These are phyloP conservation scores for Biston stratarius DNA, from an alignment of 2,888 invertebrate genomes.

Conservation along the genomic window DNA sequence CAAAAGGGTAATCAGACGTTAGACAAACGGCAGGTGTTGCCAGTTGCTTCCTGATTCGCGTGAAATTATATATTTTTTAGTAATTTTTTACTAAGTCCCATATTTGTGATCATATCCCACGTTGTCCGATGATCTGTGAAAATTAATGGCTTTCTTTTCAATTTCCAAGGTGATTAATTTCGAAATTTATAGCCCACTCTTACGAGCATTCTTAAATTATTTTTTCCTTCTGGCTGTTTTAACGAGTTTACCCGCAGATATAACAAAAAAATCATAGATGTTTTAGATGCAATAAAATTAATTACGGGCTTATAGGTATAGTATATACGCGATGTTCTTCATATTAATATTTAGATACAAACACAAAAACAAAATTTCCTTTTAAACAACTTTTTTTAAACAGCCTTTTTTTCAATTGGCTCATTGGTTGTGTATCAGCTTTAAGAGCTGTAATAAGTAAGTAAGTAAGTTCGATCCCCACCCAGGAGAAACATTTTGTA, in stretches of 20 bases:
- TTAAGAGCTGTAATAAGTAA: too few species aligned
- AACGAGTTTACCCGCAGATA: not conserved
- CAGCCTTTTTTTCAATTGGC: too few species aligned
- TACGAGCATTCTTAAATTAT: conserved; percentile 19
- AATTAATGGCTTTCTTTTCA: conserved; percentile 73
- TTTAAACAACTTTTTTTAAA: too few species aligned
- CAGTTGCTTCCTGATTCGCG: conserved; percentile 82
- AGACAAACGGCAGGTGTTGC: conserved; percentile 74
- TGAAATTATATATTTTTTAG: conserved; percentile 76
- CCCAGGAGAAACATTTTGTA: too few species aligned
- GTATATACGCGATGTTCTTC: too few species aligned
- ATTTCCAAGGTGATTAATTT: conserved; percentile 51
- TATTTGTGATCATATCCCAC: conserved; percentile 69
- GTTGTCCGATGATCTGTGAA: conserved; percentile 77
- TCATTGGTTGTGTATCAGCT: too few species aligned
- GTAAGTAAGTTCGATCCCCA: too few species aligned
- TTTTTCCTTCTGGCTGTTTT: conserved; percentile 1
- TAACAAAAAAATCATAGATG: too few species aligned
- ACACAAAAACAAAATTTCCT: too few species aligned
- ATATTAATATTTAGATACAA: too few species aligned
- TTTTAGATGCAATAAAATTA: too few species aligned
- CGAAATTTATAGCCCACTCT: conserved; percentile 45
- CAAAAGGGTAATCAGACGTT: conserved; percentile 68
- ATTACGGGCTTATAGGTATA: too few species aligned
- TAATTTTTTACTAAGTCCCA: conserved; percentile 50